Evolutionary conservation across 2,797 vertebrate genomes (phyloP).

Genomic region (Phrynocephalus vlangalii): DNA sequence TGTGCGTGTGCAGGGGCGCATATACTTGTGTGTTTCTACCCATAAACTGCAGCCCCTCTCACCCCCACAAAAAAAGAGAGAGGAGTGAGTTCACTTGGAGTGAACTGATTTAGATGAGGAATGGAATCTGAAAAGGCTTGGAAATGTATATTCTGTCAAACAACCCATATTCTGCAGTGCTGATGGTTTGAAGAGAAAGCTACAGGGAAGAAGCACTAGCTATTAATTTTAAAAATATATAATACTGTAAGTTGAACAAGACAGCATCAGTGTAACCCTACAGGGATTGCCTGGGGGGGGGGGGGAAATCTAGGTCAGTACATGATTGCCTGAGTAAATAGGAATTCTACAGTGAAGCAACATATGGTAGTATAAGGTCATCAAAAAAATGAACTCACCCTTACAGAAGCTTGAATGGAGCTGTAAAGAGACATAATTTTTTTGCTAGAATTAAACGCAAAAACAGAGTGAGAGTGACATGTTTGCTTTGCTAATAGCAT

Average conservation of each 20-base stretch:
- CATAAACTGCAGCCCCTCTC: too few relatives aligned
- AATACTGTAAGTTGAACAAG: slow-evolving; percentile 31
- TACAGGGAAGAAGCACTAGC: slow-evolving; percentile 30
- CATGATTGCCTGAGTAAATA: slow-evolving; percentile 2
- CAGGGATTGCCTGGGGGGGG: slow-evolving; percentile 46
- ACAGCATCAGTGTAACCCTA: slow-evolving; percentile 46
- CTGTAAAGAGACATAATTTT: not conserved
- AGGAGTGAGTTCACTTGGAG: not conserved
- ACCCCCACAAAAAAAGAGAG: too few relatives aligned
- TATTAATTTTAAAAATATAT: slow-evolving; percentile 41
- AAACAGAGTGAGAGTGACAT: not conserved
- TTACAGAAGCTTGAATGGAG: not conserved
- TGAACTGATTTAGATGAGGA: not conserved
- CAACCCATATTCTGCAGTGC: slow-evolving; percentile 39
- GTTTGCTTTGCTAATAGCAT: slow-evolving; percentile 6
- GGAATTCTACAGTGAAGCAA: not conserved
- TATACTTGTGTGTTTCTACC: too few relatives aligned
- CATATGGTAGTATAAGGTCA: not conserved
- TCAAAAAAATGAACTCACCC: not conserved
- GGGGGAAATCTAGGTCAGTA: slow-evolving; percentile 59
- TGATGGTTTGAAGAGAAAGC: not conserved
- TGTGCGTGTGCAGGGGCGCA: too few relatives aligned
- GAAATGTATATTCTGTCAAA: slow-evolving; percentile 38
- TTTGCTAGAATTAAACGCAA: not conserved
- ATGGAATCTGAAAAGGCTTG: slow-evolving; percentile 31